Percentiles rank a stretch among this genome's conserved stretches.
Conservation (phyloP, 2,113 vertebrate genomes). For the Misgurnus mizolepis region DNA sequence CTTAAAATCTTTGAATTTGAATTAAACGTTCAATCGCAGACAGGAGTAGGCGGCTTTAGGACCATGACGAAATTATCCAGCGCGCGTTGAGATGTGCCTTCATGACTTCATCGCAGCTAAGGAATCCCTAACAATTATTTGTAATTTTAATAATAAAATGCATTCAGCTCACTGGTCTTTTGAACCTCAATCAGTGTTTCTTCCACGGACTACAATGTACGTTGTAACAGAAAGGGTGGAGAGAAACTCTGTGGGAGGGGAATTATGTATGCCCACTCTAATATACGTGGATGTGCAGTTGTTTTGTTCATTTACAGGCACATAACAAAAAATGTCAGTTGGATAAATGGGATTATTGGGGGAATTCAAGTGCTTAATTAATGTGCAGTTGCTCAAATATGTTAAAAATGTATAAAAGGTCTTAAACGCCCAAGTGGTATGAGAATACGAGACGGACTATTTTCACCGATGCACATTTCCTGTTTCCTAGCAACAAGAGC, state of each 20-base stretch:
- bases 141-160: neutral
- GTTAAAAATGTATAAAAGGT: neutral
- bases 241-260: slow-evolving; percentile 36
- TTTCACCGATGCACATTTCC: slow-evolving; percentile 78
- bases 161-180: neutral
- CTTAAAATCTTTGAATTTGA: slow-evolving; percentile 5
- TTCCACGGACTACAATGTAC: neutral
- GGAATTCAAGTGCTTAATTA: neutral
- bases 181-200: neutral
- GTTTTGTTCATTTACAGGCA: slow-evolving; percentile 15
- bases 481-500: slow-evolving; percentile 78
- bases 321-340: neutral
- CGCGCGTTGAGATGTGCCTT: slow-evolving; percentile 2
- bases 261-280: slow-evolving; percentile 8
- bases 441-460: slow-evolving; percentile 54
- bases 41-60: slow-evolving; percentile 70
- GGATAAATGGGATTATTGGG: neutral
- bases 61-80: slow-evolving; percentile 68
- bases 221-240: slow-evolving; percentile 21
- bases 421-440: neutral
- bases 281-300: slow-evolving; percentile 15
- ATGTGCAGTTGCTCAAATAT: neutral
- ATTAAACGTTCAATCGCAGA: slow-evolving; percentile 2
- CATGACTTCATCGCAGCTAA: slow-evolving; percentile 10
- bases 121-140: neutral